Percentiles rank a stretch among this genome's conserved stretches.
These are phyloP conservation scores for Baronia brevicornis DNA, from an alignment of 2,888 invertebrate genomes.

Conservation along the genomic window DNA sequence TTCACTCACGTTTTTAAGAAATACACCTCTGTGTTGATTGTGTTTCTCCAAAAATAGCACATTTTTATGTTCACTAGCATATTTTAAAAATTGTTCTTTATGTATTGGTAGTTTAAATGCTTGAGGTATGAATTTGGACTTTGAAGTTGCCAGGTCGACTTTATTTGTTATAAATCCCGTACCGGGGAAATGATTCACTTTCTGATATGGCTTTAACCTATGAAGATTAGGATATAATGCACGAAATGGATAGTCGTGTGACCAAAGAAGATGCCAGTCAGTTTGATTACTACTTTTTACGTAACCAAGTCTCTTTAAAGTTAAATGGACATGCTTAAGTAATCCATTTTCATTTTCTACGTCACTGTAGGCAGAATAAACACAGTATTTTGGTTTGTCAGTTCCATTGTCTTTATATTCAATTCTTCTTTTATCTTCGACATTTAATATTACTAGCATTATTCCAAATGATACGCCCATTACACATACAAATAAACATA, in stretches of 20 bases:
- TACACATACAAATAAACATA: constrained; percentile 50
- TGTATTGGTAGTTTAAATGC: constrained; percentile 91
- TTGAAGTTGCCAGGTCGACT: constrained; percentile 87
- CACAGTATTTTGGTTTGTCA: constrained; percentile 65
- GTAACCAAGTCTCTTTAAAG: constrained; percentile 86
- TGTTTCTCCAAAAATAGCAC: constrained; percentile 92
- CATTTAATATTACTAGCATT: constrained; percentile 19
- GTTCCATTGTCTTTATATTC: constrained; percentile 20
- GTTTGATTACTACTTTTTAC: constrained; percentile 68
- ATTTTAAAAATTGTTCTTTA: constrained; percentile 80
- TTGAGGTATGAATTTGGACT: constrained; percentile 86
- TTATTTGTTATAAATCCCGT: constrained; percentile 95
- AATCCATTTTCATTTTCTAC: constrained; percentile 78
- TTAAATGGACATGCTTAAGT: constrained; percentile 86
- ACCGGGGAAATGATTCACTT: constrained; percentile 95
- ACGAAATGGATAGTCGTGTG: constrained; percentile 93
- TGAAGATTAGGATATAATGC: constrained; percentile 66
- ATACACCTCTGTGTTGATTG: constrained; percentile 92
- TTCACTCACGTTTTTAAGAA: constrained; percentile 80
- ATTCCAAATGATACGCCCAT: constrained; percentile 39
- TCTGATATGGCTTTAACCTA: constrained; percentile 81
- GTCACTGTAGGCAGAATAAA: constrained; percentile 70
- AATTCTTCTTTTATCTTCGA: constrained; percentile 13
- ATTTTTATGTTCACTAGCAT: constrained; percentile 79
- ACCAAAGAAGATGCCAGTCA: constrained; percentile 93